A percentile compares a stretch with the other conserved stretches of the same genome.
These are phyloP conservation scores for Melanostigma gelatinosum DNA, from an alignment of 2,113 vertebrate genomes.

Conservation along the genomic window DNA sequence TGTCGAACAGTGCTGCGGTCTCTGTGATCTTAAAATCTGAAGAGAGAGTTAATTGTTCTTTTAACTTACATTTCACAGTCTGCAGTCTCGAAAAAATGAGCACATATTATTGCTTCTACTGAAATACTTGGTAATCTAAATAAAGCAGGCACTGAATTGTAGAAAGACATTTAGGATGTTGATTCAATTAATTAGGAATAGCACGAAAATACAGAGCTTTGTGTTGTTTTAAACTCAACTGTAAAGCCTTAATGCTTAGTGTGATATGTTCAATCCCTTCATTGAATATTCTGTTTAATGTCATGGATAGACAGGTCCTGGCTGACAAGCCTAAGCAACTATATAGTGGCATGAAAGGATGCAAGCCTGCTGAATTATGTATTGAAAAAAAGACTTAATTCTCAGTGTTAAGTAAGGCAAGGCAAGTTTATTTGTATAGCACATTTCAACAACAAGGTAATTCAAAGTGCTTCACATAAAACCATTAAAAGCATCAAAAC, in stretches of 20 bases:
- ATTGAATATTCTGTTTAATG: not conserved
- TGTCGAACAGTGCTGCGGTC: not conserved
- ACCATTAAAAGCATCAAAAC: no score
- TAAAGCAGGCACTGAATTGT: not conserved
- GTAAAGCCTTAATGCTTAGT: not conserved
- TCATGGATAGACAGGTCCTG: not conserved
- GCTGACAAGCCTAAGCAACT: not conserved
- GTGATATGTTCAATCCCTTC: not conserved
- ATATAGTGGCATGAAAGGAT: not conserved
- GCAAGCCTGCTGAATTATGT: not conserved
- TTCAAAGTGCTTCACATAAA: no score
- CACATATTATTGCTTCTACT: not conserved
- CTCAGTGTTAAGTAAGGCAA: not conserved
- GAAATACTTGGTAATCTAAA: not conserved
- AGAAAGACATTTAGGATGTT: not conserved
- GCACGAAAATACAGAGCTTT: fast-evolving
- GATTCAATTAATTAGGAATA: not conserved
- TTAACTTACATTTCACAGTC: not conserved
- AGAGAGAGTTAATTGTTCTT: not conserved
- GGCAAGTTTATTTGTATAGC: no score
- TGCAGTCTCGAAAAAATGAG: not conserved
- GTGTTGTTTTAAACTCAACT: not conserved
- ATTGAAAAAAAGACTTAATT: not conserved
- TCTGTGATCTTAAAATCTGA: not conserved
- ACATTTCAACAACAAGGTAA: no score